These are phyloP conservation scores for Notocelia uddmanniana DNA, from an alignment of 2,888 invertebrate genomes.

Conservation along the genomic window DNA sequence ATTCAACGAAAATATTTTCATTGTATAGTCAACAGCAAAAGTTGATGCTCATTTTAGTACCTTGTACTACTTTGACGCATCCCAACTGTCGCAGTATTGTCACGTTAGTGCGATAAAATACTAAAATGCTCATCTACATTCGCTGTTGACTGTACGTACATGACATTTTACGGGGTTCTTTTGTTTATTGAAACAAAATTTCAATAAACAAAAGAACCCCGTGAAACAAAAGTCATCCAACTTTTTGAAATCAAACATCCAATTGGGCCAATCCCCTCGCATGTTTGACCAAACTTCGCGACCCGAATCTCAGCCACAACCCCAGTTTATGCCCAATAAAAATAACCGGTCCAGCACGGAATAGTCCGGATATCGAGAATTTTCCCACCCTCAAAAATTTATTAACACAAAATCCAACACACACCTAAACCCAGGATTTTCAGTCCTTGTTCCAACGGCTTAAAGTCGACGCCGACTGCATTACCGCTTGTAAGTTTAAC, in stretches of 20 bases:
- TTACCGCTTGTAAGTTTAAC: constrained; percentile 49
- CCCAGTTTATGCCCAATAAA: constrained; percentile 82
- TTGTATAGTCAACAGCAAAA: neutral
- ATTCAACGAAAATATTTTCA: neutral
- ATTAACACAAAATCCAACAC: constrained; percentile 51
- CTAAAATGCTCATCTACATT: too few relatives aligned
- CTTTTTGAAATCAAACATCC: constrained; percentile 62
- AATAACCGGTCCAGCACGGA: constrained; percentile 75
- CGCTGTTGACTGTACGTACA: too few relatives aligned
- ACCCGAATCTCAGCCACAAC: constrained; percentile 68
- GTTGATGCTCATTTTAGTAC: too few relatives aligned
- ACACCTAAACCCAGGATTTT: constrained; percentile 43
- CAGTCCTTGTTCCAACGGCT: neutral
- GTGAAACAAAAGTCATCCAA: constrained; percentile 53
- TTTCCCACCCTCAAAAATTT: constrained; percentile 78
- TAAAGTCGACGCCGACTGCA: constrained; percentile 50
- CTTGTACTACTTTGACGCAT: too few relatives aligned
- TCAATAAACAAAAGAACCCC: constrained; percentile 47
- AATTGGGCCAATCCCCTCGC: constrained; percentile 58
- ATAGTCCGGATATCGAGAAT: constrained; percentile 73
- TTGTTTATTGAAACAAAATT: constrained; percentile 13
- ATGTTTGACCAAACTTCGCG: constrained; percentile 73
- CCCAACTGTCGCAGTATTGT: too few relatives aligned
- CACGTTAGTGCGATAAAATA: too few relatives aligned
- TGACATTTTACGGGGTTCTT: too few relatives aligned